Conservation (phyloP, 2,888 invertebrate species). For the Schrankia costaestrigalis region DNA sequence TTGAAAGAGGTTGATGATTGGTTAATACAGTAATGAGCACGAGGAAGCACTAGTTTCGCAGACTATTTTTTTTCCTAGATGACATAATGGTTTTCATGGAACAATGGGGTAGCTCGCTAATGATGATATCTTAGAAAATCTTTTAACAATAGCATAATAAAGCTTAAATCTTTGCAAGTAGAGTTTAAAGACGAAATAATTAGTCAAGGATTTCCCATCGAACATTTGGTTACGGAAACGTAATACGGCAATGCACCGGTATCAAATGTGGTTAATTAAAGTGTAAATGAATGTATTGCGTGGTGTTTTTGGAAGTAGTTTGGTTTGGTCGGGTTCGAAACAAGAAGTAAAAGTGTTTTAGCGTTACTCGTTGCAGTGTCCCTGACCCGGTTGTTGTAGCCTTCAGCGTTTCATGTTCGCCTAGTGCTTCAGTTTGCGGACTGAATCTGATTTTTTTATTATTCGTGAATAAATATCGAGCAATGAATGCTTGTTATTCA, state of each 20-base stretch:
- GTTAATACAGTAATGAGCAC: constrained; percentile 35
- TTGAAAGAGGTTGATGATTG: constrained; percentile 36
- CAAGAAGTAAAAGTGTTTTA: constrained; percentile 40
- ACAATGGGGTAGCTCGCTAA: constrained; percentile 32
- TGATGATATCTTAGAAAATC: constrained; percentile 29
- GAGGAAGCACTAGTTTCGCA: constrained; percentile 41
- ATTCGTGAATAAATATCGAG: not conserved
- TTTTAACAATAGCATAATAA: constrained; percentile 37
- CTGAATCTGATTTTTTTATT: constrained; percentile 20
- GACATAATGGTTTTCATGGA: constrained; percentile 38
- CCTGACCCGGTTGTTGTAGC: constrained; percentile 46
- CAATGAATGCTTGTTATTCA: too few relatives aligned
- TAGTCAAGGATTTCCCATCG: constrained; percentile 22
- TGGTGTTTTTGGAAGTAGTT: constrained; percentile 11
- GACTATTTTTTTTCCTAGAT: constrained; percentile 27
- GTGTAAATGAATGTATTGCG: constrained; percentile 19
- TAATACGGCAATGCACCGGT: constrained; percentile 20
- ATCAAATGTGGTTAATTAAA: constrained; percentile 29
- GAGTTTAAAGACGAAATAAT: constrained; percentile 21
- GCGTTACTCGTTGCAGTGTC: constrained; percentile 50
- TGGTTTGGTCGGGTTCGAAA: constrained; percentile 14
- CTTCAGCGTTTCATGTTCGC: constrained; percentile 36
- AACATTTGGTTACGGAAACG: constrained; percentile 17
- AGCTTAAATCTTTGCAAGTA: constrained; percentile 16
- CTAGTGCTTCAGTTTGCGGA: constrained; percentile 33